Evolutionary conservation across 1,140 invertebrate species (phyloP).

Genomic region (Adoxophyes honmai): DNA sequence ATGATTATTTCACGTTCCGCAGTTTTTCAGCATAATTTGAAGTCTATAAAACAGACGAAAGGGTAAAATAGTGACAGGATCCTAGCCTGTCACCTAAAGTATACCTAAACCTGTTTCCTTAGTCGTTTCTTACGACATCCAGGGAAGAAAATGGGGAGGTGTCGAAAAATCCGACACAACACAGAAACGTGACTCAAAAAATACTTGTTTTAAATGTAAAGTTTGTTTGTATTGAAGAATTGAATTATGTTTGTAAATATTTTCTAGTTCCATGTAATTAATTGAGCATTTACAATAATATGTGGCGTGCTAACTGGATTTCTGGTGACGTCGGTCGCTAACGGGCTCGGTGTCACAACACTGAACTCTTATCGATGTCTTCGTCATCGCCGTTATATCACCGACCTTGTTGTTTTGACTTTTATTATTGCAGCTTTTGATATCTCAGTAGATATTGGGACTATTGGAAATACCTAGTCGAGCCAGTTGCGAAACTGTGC

Average conservation of each 20-base stretch:
- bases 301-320: slow-evolving; percentile 23
- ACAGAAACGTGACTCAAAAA: no score
- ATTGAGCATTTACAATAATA: slow-evolving; percentile 25
- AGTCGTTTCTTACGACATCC: no score
- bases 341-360: slow-evolving; percentile 24
- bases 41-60: no score
- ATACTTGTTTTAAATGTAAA: not conserved
- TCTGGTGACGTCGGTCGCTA: slow-evolving; percentile 27
- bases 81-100: no score
- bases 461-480: slow-evolving; percentile 8
- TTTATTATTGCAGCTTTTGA: slow-evolving; percentile 26
- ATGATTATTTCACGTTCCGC: no score
- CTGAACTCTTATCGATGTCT: slow-evolving; percentile 34
- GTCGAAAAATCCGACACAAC: no score
- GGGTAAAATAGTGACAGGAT: no score
- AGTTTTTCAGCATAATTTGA: no score
- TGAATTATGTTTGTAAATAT: slow-evolving; percentile 23
- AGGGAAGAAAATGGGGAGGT: no score
- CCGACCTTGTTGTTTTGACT: slow-evolving; percentile 65
- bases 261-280: slow-evolving; percentile 20
- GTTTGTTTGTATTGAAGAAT: slow-evolving; percentile 23
- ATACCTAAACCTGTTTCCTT: no score
- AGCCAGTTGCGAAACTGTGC: not conserved
- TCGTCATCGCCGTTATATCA: slow-evolving; percentile 59
- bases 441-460: slow-evolving; percentile 1